These are phyloP conservation scores for Leptinotarsa tumamoca DNA, from an alignment of 2,888 invertebrate genomes.

Conservation along the genomic window DNA sequence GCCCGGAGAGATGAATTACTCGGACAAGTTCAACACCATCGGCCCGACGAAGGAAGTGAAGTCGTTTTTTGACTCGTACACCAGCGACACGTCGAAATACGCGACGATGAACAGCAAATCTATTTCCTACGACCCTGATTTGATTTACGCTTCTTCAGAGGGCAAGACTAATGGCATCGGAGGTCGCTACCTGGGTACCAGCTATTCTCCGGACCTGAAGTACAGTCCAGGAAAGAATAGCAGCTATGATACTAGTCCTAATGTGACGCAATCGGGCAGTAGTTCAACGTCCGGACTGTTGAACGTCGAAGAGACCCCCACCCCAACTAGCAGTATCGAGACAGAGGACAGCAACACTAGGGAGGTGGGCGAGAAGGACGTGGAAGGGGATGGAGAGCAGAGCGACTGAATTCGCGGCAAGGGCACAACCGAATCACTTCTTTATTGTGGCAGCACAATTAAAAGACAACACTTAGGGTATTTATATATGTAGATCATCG, in stretches of 20 bases:
- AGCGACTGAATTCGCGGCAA: conserved; percentile 66
- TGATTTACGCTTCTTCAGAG: conserved; percentile 50
- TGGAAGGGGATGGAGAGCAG: conserved; percentile 72
- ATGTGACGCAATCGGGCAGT: conserved; percentile 51
- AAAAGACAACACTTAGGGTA: conserved; percentile 56
- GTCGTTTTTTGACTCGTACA: conserved; percentile 61
- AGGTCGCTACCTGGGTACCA: conserved; percentile 57
- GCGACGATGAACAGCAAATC: conserved; percentile 54
- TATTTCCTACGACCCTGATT: conserved; percentile 52
- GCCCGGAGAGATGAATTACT: conserved; percentile 55
- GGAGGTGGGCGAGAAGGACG: conserved; percentile 70
- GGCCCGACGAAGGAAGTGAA: conserved; percentile 59
- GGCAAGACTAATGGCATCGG: conserved; percentile 60
- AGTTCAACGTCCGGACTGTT: conserved; percentile 52
- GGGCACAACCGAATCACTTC: conserved; percentile 49
- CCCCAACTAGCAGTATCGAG: conserved; percentile 72
- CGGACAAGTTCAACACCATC: conserved; percentile 64
- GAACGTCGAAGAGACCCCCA: conserved; percentile 68
- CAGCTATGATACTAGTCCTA: conserved; percentile 58
- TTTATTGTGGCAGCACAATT: conserved; percentile 61
- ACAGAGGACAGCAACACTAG: conserved; percentile 71
- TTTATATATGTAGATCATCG: conserved; percentile 47
- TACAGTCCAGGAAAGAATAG: conserved; percentile 56
- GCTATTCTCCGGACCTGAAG: conserved; percentile 58
- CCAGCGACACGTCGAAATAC: conserved; percentile 56